Evolutionary conservation across 2,113 vertebrate genomes (phyloP).

Genomic region (Chinchilla lanigera): DNA sequence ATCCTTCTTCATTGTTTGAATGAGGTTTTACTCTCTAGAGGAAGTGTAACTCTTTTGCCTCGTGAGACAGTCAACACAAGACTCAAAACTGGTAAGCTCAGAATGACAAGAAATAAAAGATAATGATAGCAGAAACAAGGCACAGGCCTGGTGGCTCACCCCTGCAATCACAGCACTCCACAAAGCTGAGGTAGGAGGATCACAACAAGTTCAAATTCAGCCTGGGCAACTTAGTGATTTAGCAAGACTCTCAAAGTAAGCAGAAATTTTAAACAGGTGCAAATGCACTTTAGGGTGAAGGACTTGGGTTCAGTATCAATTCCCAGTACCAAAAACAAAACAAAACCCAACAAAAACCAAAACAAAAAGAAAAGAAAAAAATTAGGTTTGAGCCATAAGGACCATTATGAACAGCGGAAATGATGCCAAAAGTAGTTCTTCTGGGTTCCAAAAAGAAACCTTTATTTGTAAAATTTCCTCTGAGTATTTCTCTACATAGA

Average conservation of each 20-base stretch:
- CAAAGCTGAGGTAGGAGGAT: neutral
- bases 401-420: neutral
- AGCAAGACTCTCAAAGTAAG: neutral
- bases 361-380: too few species aligned
- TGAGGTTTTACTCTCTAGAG: neutral
- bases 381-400: neutral
- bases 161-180: neutral
- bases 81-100: neutral
- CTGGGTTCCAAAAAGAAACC: neutral
- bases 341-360: too few species aligned
- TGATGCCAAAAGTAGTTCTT: neutral
- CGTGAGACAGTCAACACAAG: neutral
- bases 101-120: neutral
- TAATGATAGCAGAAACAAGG: neutral
- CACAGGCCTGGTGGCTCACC: neutral
- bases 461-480: neutral
- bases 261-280: neutral
- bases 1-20: neutral
- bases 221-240: neutral
- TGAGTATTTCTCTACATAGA: neutral
- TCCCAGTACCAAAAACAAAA: neutral
- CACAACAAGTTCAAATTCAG: neutral
- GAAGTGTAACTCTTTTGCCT: neutral
- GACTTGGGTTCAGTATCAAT: neutral
- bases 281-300: neutral